Base-by-base conservation (phyloP, 2,888 invertebrate species). In the Alcis repandata region DNA sequence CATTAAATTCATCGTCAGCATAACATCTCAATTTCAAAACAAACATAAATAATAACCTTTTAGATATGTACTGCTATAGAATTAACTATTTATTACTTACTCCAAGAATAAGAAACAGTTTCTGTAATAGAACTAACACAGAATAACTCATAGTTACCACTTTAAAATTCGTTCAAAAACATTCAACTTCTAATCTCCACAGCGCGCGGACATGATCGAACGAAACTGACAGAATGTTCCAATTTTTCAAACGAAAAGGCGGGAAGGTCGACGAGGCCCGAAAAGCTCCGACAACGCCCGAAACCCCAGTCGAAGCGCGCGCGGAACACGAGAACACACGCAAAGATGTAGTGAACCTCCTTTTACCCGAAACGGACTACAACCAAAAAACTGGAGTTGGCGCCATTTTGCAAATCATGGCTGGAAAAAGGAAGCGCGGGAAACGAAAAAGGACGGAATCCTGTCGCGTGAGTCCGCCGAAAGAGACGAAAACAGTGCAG, bases 331-430 rank as follows among this genome's bases (percentile, higher is more conserved):
- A 88, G 71, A 82, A 80, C 86, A 78, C 81, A 63, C 81, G 86
- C 60, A 93, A 93, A 82, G 91, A 93, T 91, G 93, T 93, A 86
- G 91, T 92, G 63, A 93, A 93, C 76, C 73, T 93, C 19, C 78
- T 93, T 1, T 78, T 93, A 67, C 92, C 93, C 19, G 82, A 88
- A 63, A 91, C 89, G 4, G 86, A 90, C 65, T 92, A 92, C 81
- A 84, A 77, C 46, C 89, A 91, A 68, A 92, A 89, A 75, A 82
- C 84, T 60, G 89, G 89, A 40, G 92, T 93, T 33, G 85, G 91
- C 54, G 89, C 89, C 0, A 82, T 94, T 32, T 78, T 94, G 10
- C 86, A 91, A 67, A 92, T 91, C 49, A 94, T 94, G 94, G 92
- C 91, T 20, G 91, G 93, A 0, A 93, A 91, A 69, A 76, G 85